These are phyloP conservation scores for Perithous albicinctus DNA, from an alignment of 2,888 invertebrate genomes.

Conservation along the genomic window DNA sequence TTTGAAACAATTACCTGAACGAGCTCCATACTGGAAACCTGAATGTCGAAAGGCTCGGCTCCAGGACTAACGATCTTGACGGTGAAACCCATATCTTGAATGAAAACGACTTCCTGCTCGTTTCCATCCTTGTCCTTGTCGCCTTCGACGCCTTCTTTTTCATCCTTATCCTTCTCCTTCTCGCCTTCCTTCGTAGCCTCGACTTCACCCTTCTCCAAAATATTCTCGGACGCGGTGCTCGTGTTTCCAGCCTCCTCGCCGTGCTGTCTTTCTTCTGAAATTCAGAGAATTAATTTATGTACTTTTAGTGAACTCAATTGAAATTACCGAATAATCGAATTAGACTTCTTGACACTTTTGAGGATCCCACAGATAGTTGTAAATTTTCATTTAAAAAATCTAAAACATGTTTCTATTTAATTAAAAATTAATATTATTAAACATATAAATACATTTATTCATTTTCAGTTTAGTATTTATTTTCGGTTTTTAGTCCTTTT, in stretches of 20 bases:
- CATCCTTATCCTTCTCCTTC: conserved; percentile 80
- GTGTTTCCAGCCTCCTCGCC: conserved; percentile 75
- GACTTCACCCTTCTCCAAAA: conserved; percentile 84
- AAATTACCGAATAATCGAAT: too few species aligned
- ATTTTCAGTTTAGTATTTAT: too few species aligned
- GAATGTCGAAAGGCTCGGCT: conserved; percentile 96
- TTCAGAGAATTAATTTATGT: conserved; percentile 1
- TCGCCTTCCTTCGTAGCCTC: conserved; percentile 84
- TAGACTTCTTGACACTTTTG: too few species aligned
- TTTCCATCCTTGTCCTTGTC: conserved; percentile 70
- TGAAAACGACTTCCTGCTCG: conserved; percentile 93
- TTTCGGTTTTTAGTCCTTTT: too few species aligned
- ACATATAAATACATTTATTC: too few species aligned
- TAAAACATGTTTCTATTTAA: too few species aligned
- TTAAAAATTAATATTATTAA: too few species aligned
- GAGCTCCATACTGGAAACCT: conserved; percentile 98
- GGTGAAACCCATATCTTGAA: conserved; percentile 96
- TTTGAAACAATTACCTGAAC: conserved; percentile 91
- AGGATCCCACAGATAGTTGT: too few species aligned
- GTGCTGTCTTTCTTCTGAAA: conserved; percentile 76
- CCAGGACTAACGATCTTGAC: conserved; percentile 98
- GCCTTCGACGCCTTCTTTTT: conserved; percentile 72
- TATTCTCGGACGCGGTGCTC: conserved; percentile 77
- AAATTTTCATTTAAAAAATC: too few species aligned
- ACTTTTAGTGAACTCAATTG: background rate